These are phyloP conservation scores for Aradophagus sp. DNA, from an alignment of 1,140 invertebrate species.

Conservation along the genomic window DNA sequence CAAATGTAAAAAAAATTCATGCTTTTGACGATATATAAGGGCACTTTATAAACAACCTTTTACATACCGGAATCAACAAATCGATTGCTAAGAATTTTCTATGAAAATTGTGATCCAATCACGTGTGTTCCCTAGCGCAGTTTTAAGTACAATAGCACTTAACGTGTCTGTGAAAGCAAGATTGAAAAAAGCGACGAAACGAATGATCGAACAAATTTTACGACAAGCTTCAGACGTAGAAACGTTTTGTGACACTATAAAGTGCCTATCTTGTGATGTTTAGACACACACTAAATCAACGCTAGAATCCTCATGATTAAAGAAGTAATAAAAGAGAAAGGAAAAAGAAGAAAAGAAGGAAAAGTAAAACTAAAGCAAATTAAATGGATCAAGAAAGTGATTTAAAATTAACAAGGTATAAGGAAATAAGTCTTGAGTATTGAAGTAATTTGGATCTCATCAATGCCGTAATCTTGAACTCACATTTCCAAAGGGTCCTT, in stretches of 20 bases:
- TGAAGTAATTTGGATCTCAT: constrained; percentile 12
- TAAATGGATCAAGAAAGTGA: constrained; percentile 19
- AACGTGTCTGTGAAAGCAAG: constrained; percentile 59
- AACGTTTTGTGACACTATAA: constrained; percentile 73
- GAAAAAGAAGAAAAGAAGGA: no score
- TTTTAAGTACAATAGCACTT: constrained; percentile 61
- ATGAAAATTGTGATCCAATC: constrained; percentile 59
- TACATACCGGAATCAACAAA: constrained; percentile 37
- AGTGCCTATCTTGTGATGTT: constrained; percentile 73
- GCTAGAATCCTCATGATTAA: constrained; percentile 64
- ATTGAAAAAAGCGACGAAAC: constrained; percentile 37
- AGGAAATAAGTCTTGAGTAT: constrained; percentile 11
- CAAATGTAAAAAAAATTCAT: constrained; percentile 33
- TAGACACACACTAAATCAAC: constrained; percentile 68
- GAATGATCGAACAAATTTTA: constrained; percentile 68
- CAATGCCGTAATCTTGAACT: constrained; percentile 8
- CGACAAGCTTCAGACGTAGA: constrained; percentile 70
- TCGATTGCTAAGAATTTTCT: constrained; percentile 61
- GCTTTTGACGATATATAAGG: constrained; percentile 32
- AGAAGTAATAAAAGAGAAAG: constrained; percentile 18
- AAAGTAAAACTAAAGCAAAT: constrained; percentile 22
- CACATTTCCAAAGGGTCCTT: constrained; percentile 19
- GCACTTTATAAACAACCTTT: constrained; percentile 46
- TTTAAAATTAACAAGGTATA: constrained; percentile 18
- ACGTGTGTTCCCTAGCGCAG: constrained; percentile 64